phyloP scores from a whole-genome alignment of 2,888 invertebrate genomes.

The Perithous albicinctus region DNA sequence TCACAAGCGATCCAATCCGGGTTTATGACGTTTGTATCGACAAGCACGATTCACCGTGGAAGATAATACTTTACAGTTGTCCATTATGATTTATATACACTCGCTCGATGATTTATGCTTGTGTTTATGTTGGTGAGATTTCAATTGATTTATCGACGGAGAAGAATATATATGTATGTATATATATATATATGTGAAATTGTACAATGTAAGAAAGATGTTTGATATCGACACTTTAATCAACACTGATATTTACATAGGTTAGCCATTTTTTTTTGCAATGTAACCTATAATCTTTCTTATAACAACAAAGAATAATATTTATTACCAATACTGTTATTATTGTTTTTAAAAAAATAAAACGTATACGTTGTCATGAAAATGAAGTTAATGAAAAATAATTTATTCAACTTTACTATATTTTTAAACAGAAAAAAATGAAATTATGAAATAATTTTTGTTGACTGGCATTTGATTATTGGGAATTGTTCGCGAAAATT shows the following conservation, averaged over 20 bases:
- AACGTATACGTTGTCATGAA: not conserved
- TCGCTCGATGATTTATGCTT: conserved; percentile 20
- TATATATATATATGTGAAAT: not conserved
- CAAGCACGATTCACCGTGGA: conserved; percentile 53
- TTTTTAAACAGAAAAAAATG: too few relatives aligned
- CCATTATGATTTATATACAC: conserved; percentile 19
- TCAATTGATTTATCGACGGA: conserved; percentile 17
- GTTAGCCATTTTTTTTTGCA: not conserved
- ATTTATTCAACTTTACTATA: too few relatives aligned
- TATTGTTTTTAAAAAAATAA: too few relatives aligned
- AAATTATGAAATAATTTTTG: too few relatives aligned
- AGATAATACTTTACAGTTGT: conserved; percentile 44
- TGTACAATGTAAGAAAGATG: not conserved
- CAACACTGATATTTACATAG: not conserved
- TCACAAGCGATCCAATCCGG: conserved; percentile 39
- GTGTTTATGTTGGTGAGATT: conserved; percentile 12
- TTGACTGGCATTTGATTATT: too few relatives aligned
- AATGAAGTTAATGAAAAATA: not conserved
- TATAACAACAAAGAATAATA: not conserved
- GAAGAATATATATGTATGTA: too few relatives aligned
- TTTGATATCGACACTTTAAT: not conserved
- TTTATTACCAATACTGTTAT: not conserved
- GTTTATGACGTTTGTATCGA: conserved; percentile 63
- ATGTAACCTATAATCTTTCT: not conserved
- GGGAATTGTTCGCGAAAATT: too few relatives aligned